phyloP scores from a whole-genome alignment of 2,113 vertebrate genomes.

The Notarius quadriscutis region DNA sequence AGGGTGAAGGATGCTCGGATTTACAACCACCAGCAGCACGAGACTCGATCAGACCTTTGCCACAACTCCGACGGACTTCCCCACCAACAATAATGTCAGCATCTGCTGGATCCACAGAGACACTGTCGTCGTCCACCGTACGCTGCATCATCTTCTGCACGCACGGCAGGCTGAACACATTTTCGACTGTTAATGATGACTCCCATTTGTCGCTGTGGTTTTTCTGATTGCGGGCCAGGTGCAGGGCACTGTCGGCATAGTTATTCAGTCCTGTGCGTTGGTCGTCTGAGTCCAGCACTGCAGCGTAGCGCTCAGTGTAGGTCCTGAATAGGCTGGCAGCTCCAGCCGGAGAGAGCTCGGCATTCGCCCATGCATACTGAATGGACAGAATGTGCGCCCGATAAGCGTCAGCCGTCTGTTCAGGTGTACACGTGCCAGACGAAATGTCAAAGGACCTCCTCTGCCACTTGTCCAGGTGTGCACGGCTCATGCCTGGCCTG shows the following conservation, averaged over 20 bases:
- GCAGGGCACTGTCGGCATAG: conserved; percentile 84
- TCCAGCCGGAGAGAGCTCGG: conserved; percentile 82
- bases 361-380: conserved; percentile 91
- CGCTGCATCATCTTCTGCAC: conserved; percentile 79
- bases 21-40: conserved; percentile 31
- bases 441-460: conserved; percentile 85
- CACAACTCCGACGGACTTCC: conserved; percentile 52
- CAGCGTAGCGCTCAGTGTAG: conserved; percentile 83
- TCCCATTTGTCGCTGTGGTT: conserved; percentile 89
- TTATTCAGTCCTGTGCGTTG: conserved; percentile 85
- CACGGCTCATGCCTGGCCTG: conserved; percentile 70
- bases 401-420: conserved; percentile 87
- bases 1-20: conserved; percentile 51
- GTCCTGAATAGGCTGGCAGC: conserved; percentile 82
- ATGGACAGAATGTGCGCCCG: conserved; percentile 85
- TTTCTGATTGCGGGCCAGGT: conserved; percentile 82
- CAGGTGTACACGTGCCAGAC: conserved; percentile 79
- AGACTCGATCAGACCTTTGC: conserved; percentile 57
- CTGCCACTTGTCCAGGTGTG: conserved; percentile 92
- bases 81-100: conserved; percentile 65
- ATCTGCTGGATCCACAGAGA: conserved; percentile 69
- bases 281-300: conserved; percentile 88
- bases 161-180: conserved; percentile 76
- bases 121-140: conserved; percentile 53
- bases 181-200: conserved; percentile 81